These are phyloP conservation scores for Eudyptes chrysolophus DNA, from an alignment of 2,113 vertebrate genomes.

Conservation along the genomic window DNA sequence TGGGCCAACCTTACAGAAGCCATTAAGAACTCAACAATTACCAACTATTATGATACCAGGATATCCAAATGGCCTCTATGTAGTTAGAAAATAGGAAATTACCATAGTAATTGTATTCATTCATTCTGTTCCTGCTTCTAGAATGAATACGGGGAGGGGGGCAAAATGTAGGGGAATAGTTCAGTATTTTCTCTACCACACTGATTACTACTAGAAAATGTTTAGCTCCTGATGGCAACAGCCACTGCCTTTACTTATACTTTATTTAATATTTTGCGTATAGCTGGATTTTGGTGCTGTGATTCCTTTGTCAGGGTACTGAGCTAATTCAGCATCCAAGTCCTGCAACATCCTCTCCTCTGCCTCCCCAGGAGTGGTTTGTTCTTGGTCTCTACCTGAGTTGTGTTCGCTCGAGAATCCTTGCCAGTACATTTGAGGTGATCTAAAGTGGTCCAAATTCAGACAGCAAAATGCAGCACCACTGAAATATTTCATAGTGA, in stretches of 20 bases:
- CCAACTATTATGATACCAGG: constrained; percentile 7
- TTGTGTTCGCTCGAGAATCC: not conserved
- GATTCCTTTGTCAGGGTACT: not conserved
- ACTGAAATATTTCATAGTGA: not conserved
- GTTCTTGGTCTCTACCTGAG: not conserved
- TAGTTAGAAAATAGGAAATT: constrained; percentile 39
- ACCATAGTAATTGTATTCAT: not conserved
- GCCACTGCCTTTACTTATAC: not conserved
- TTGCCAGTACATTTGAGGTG: not conserved
- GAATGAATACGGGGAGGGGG: not conserved
- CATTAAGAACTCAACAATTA: constrained; percentile 44
- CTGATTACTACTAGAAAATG: not conserved
- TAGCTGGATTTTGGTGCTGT: not conserved
- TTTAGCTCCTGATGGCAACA: not conserved
- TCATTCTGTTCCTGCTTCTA: not conserved
- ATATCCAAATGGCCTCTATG: not conserved
- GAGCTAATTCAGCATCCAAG: not conserved
- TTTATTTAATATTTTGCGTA: not conserved
- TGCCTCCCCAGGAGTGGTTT: not conserved
- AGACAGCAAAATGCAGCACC: not conserved
- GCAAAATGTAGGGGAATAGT: not conserved
- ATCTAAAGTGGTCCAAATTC: not conserved
- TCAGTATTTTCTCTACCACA: not conserved
- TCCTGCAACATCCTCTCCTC: not conserved
- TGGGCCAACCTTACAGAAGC: not conserved